Evolutionary conservation across 1,140 invertebrate genomes (phyloP), one percentile per base, ranked within the genome.

Genomic region (Drosophila insularis): DNA sequence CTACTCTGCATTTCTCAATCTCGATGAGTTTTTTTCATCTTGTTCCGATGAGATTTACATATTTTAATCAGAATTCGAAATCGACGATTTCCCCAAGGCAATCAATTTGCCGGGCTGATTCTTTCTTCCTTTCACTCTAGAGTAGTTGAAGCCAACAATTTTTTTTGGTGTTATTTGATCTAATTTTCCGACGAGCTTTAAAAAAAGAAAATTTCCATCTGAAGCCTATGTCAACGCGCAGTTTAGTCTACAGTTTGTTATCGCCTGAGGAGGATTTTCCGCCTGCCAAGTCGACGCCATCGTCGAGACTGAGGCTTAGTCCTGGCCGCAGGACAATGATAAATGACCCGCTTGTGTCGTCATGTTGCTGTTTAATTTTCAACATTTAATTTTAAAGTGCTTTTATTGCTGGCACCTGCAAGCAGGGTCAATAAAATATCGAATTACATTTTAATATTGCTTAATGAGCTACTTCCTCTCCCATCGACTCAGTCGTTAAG

Each of bases 401-500:
- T 39, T 39, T n/a, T 39, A 73, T 69, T 73, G 37, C 58, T 53
- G 14, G 3, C 17, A 3, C 58, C 39, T 8, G 17, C 32, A n/a
- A 11, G 23, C 21, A 56, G 50, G 75, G 76, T 76, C 73, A 76
- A 81, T 68, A 76, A 62, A 78, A 69, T 81, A 76, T 81, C 72
- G 75, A 81, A 81, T 81, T 79, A 64, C 76, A 32, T 68, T 81
- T 86, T 81, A 75, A 76, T 75, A 60, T 46, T 67, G 27, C 68
- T 69, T 73, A 79, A 82, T 82, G 80, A 75, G 80, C 46, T 53
- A 32, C 35, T 37, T n/a, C 8, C 46, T 21, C 14, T 27, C n/a
- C 14, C 35, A 37, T 37, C 3, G 23, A 14, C 40, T 1, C 60
- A 67, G 21, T 50, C 40, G 74, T 72, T 78, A 78, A 78, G 74